phyloP scores from a whole-genome alignment of 2,888 invertebrate genomes.

The Cyclophora punctaria region DNA sequence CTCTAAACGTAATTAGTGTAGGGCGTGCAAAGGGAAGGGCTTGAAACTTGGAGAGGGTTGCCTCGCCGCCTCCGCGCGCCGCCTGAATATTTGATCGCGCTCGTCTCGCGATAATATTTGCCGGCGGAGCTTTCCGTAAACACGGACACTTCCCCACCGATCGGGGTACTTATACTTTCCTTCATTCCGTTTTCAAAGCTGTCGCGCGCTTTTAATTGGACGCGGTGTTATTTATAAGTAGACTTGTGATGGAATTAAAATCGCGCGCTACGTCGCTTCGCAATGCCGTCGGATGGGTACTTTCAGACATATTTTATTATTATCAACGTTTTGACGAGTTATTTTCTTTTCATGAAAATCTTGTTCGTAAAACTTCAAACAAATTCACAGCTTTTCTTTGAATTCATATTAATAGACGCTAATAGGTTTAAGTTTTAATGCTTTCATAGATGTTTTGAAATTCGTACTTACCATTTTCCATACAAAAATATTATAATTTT shows the following conservation, averaged over 20 bases:
- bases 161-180: conserved; percentile 54
- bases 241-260: conserved; percentile 71
- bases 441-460: background rate
- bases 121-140: conserved; percentile 72
- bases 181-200: conserved; percentile 63
- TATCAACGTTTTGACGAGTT: conserved; percentile 57
- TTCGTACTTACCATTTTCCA: no score
- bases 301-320: conserved; percentile 50
- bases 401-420: conserved; percentile 35
- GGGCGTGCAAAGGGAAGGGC: conserved; percentile 78
- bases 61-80: conserved; percentile 57
- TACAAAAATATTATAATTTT: no score
- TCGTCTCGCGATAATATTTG: conserved; percentile 74
- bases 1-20: conserved; percentile 82
- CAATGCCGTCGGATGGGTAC: conserved; percentile 38
- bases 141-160: conserved; percentile 65
- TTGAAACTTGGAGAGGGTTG: conserved; percentile 79
- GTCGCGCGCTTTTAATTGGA: conserved; percentile 71
- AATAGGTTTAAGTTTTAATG: conserved; percentile 29
- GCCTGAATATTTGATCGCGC: conserved; percentile 72
- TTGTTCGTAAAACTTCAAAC: conserved; percentile 59
- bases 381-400: conserved; percentile 45
- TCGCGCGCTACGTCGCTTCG: conserved; percentile 58
- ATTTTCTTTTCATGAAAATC: conserved; percentile 54
- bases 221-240: conserved; percentile 64